Evolutionary conservation across 2,113 vertebrate genomes (phyloP).

Genomic region (Stercorarius parasiticus): DNA sequence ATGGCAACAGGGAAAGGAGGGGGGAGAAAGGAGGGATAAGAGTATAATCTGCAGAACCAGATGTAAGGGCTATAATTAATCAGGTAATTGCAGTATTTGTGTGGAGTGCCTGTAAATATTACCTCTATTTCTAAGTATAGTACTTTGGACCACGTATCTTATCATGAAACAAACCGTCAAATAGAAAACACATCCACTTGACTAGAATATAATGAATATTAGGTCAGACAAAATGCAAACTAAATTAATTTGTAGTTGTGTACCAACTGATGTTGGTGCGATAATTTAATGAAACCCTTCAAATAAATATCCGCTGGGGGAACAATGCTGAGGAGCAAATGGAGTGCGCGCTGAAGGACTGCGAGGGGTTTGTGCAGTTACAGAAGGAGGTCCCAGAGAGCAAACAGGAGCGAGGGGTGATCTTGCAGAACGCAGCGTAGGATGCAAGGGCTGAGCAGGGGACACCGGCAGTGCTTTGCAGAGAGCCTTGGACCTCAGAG

Average conservation of each 20-base stretch:
- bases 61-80: constrained; percentile 54
- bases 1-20: neutral
- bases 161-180: constrained; percentile 28
- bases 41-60: constrained; percentile 24
- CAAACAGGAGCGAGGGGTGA: neutral
- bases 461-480: fast-evolving
- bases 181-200: constrained; percentile 38
- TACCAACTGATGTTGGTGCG: neutral
- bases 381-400: neutral
- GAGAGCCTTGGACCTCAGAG: neutral
- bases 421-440: neutral
- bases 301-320: neutral
- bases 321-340: neutral
- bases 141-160: constrained; percentile 53
- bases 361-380: neutral
- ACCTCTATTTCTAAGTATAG: constrained; percentile 12
- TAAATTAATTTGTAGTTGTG: constrained; percentile 54
- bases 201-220: constrained; percentile 49
- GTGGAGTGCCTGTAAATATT: constrained; percentile 12
- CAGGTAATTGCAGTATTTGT: constrained; percentile 67
- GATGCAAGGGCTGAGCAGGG: neutral
- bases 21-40: neutral
- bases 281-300: constrained; percentile 60
- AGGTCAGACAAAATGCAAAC: constrained; percentile 59
- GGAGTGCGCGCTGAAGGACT: neutral